Evolutionary conservation across 2,888 invertebrate genomes (phyloP).

Genomic region (Ligdia adustata): DNA sequence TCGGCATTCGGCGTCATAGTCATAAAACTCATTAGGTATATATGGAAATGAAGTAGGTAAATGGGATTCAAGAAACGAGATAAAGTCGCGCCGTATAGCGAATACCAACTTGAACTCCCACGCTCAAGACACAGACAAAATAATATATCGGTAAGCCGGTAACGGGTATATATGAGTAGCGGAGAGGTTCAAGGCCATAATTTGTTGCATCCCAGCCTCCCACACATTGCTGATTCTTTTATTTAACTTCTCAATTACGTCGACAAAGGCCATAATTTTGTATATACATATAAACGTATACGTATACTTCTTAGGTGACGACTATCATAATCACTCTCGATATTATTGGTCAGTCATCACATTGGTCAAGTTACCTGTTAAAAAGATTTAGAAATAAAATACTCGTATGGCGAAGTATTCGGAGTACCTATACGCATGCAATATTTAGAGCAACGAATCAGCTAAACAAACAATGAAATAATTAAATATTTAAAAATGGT

Average conservation of each 20-base stretch:
- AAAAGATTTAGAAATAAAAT: too few species aligned
- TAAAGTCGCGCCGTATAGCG: conserved; percentile 27
- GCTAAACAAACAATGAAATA: conserved; percentile 19
- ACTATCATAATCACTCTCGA: not conserved
- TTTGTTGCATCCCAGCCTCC: conserved; percentile 73
- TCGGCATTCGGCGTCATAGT: conserved; percentile 8
- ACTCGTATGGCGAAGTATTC: too few species aligned
- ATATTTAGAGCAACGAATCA: conserved; percentile 17
- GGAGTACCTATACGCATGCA: conserved; percentile 10
- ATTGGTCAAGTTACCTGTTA: too few species aligned
- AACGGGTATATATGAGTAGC: conserved; percentile 46
- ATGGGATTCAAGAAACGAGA: conserved; percentile 29
- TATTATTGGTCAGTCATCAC: too few species aligned
- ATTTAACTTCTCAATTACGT: conserved; percentile 58
- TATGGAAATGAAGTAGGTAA: conserved; percentile 25
- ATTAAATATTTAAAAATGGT: conserved; percentile 9
- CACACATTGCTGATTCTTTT: conserved; percentile 68
- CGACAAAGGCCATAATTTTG: conserved; percentile 58
- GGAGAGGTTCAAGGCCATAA: conserved; percentile 67
- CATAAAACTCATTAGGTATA: conserved; percentile 27
- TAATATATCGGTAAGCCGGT: conserved; percentile 41
- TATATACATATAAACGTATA: conserved; percentile 15
- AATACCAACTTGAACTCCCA: conserved; percentile 50
- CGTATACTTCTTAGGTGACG: conserved; percentile 9
- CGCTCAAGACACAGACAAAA: conserved; percentile 43